Conservation (phyloP, 2,797 vertebrate genomes). For the Ammospiza maritima region DNA sequence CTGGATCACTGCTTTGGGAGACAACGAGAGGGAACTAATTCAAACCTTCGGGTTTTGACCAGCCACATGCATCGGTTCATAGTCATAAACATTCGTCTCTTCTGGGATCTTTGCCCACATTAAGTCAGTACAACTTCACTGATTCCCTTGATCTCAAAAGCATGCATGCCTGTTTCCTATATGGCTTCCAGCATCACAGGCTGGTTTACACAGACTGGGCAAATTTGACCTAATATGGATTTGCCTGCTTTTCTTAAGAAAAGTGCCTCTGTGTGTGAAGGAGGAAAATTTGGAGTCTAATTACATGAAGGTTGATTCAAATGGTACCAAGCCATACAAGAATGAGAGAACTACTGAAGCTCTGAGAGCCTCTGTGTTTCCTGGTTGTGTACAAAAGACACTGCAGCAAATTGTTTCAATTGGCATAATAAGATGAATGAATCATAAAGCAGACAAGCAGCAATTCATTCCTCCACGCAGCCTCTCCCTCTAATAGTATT, state of each 20-base stretch:
- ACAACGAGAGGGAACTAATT: not conserved
- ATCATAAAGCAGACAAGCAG: constrained; percentile 67
- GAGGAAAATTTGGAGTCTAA: not conserved
- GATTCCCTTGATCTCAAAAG: not conserved
- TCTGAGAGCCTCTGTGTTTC: constrained; percentile 52
- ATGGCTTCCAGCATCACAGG: not conserved
- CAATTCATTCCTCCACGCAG: constrained; percentile 42
- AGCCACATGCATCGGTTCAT: not conserved
- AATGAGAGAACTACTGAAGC: constrained; percentile 3
- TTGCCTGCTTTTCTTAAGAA: not conserved
- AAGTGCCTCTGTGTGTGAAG: not conserved
- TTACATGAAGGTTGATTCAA: not conserved
- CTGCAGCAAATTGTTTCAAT: constrained; percentile 63
- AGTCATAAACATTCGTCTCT: not conserved
- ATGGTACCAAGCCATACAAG: not conserved
- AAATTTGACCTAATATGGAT: not conserved
- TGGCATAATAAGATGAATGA: constrained; percentile 64
- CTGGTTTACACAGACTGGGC: not conserved
- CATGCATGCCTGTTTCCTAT: not conserved
- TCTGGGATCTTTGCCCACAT: not conserved
- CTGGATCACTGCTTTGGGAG: not conserved
- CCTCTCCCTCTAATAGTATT: not conserved
- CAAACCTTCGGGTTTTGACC: not conserved
- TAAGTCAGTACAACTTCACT: not conserved
- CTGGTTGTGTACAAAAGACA: constrained; percentile 52